These are phyloP conservation scores for Ciconia maguari DNA, from an alignment of 2,113 vertebrate genomes.

Conservation along the genomic window DNA sequence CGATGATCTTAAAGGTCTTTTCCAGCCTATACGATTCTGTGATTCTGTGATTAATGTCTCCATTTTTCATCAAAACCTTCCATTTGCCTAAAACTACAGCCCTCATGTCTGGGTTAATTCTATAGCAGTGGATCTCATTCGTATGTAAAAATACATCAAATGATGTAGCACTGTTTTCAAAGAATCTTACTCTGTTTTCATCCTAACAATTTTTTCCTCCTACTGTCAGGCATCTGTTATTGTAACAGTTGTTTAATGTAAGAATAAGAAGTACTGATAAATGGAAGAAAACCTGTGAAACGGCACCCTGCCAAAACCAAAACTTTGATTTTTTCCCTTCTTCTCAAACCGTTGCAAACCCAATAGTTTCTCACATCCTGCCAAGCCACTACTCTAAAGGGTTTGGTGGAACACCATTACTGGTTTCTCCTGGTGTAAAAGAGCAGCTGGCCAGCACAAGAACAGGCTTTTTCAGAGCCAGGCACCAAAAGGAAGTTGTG, in stretches of 20 bases:
- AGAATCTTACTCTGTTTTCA: not conserved
- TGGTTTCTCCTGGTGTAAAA: not conserved
- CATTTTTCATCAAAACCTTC: not conserved
- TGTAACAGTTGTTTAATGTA: not conserved
- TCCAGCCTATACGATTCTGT: no score
- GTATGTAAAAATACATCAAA: not conserved
- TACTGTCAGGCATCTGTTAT: not conserved
- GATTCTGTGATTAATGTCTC: not conserved
- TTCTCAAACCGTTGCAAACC: not conserved
- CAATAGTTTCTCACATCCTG: not conserved
- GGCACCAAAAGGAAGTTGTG: not conserved
- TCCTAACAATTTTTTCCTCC: not conserved
- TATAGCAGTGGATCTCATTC: not conserved
- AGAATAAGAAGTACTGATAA: not conserved
- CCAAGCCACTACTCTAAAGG: not conserved
- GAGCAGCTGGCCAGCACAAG: not conserved
- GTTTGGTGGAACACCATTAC: not conserved
- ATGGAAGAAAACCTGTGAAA: not conserved
- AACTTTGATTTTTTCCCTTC: not conserved
- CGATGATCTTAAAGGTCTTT: no score
- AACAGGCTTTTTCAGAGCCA: not conserved
- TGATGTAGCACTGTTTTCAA: not conserved
- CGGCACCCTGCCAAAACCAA: not conserved
- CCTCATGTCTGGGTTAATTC: not conserved
- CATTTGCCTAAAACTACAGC: fast-evolving